Percentiles rank a stretch among this genome's conserved stretches.
These are phyloP conservation scores for Natrix natrix DNA, from an alignment of 2,797 vertebrate genomes.

Conservation along the genomic window DNA sequence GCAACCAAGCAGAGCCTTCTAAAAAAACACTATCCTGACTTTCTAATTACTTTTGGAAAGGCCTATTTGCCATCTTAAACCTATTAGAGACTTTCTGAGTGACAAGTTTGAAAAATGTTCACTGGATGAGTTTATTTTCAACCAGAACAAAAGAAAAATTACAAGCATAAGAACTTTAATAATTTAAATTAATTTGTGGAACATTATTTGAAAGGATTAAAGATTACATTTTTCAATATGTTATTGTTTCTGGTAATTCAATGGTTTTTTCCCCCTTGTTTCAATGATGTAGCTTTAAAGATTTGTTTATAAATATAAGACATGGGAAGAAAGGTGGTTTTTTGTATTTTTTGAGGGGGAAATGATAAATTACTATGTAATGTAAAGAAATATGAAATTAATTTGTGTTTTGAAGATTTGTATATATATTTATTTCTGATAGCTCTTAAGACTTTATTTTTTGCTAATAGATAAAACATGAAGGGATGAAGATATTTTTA, in stretches of 20 bases:
- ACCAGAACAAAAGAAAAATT: background rate
- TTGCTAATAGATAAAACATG: background rate
- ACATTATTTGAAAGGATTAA: too few relatives aligned
- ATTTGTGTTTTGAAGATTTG: background rate
- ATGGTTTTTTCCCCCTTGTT: too few relatives aligned
- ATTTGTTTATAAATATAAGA: background rate
- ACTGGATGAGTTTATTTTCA: background rate
- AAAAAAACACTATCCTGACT: background rate
- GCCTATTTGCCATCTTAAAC: background rate
- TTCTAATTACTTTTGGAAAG: background rate
- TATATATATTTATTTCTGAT: background rate
- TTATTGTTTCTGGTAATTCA: too few relatives aligned
- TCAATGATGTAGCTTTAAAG: background rate
- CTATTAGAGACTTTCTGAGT: background rate
- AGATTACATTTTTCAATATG: too few relatives aligned
- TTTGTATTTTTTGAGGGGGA: background rate
- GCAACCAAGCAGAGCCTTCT: background rate
- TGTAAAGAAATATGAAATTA: background rate
- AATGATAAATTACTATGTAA: background rate
- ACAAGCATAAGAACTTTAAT: background rate
- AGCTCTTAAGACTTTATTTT: background rate
- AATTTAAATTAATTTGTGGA: background rate
- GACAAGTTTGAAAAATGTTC: background rate
- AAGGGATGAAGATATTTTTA: background rate
- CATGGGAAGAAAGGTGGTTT: background rate